These are phyloP conservation scores for Helicoverpa assulta DNA, from an alignment of 2,888 invertebrate species.

Conservation along the genomic window DNA sequence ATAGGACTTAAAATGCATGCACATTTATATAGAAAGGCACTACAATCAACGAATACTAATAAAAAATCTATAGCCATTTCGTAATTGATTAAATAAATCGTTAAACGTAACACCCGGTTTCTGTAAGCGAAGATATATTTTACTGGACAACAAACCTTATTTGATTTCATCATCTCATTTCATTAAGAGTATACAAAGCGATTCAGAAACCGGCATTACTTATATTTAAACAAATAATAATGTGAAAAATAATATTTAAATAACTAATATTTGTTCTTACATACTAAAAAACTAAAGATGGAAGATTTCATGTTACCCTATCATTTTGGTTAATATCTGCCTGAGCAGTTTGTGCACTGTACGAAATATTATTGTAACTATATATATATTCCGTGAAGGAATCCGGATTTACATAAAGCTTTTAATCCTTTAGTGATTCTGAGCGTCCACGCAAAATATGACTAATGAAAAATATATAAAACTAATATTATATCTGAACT, in stretches of 20 bases:
- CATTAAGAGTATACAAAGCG: slow-evolving; percentile 27
- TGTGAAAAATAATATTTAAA: slow-evolving; percentile 66
- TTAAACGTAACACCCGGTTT: slow-evolving; percentile 56
- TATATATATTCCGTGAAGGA: not conserved
- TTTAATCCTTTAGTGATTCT: slow-evolving; percentile 36
- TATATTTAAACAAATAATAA: slow-evolving; percentile 58
- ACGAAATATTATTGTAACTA: slow-evolving; percentile 38
- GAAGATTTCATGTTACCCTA: slow-evolving; percentile 77
- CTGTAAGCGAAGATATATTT: slow-evolving; percentile 49
- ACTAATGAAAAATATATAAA: slow-evolving; percentile 52
- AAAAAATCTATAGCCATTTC: slow-evolving; percentile 62
- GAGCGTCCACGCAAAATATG: slow-evolving; percentile 59
- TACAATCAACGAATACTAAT: slow-evolving; percentile 68
- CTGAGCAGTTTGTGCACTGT: slow-evolving; percentile 78
- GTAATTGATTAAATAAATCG: slow-evolving; percentile 62
- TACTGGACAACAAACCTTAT: slow-evolving; percentile 39
- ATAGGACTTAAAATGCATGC: slow-evolving; percentile 75
- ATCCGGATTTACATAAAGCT: slow-evolving; percentile 2
- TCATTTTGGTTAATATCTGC: slow-evolving; percentile 76
- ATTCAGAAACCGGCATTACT: slow-evolving; percentile 55
- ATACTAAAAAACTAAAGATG: slow-evolving; percentile 79
- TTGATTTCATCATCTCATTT: slow-evolving; percentile 40
- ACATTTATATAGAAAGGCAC: slow-evolving; percentile 77
- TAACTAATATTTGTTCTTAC: slow-evolving; percentile 74
- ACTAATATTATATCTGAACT: slow-evolving; percentile 64